Evolutionary conservation across 1,140 invertebrate species (phyloP), one percentile per base, ranked within the genome.

Genomic region (Hirudo medicinalis): DNA sequence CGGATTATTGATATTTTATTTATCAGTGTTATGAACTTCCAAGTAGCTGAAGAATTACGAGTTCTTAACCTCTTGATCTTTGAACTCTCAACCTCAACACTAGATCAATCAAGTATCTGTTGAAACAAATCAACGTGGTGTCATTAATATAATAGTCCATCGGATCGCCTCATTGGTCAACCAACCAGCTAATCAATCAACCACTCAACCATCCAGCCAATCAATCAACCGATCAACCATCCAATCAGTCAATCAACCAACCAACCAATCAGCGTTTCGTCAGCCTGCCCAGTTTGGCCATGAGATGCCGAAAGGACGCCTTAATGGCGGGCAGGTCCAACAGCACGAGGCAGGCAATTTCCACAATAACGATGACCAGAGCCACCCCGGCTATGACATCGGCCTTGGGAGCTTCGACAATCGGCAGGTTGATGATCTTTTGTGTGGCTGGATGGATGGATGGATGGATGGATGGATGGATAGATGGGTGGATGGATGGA

Each of bases 301-400:
- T 29, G 69, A 70, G 53, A 11, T 49, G 53, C 0, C 19, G 20
- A 49, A 70, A 54, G 3, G 69, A 36, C 8, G 19, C n/a, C 29
- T 49, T 70, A 22, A 70, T 36, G n/a, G 15, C n/a, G 36, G 69
- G 49, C 25, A 36, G 4, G 53, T 70, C 69, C 22, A 70, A n/a
- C 22, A 54, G 91, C 67, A 86, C 88, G 70, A 86, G 22, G n/a
- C 20, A 25, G 11, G 22, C n/a, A 15, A 54, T 25, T 20, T 27
- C 69, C 36, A 70, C 17, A 1, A 54, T 8, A 25, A 70, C 69
- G 36, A 70, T 49, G 43, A n/a, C 29, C 0, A 70, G 5, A 43
- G 69, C 69, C 0, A 70, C 19, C n/a, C 69, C 69, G n/a, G 69
- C 69, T 5, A 70, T 54, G 43, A 70, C 53, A n/a, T 54, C 49